These are phyloP conservation scores for Halcyon badia DNA, from an alignment of 2,797 vertebrate genomes.

Conservation along the genomic window DNA sequence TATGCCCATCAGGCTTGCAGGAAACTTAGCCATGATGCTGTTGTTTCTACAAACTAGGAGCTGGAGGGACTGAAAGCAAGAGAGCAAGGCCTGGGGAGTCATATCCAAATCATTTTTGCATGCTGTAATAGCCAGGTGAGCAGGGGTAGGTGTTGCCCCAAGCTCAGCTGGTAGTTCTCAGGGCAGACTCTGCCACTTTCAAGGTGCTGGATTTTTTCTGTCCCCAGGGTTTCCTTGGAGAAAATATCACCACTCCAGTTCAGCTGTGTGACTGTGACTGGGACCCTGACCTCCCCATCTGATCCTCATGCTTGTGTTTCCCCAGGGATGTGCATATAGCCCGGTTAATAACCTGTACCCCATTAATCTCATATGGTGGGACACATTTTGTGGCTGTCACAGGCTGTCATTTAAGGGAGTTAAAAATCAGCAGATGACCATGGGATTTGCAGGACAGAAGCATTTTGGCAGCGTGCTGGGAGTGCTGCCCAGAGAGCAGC, in stretches of 20 bases:
- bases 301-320: not conserved
- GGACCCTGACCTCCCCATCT: not conserved
- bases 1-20: not conserved
- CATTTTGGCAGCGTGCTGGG: not conserved
- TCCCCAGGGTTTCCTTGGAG: not conserved
- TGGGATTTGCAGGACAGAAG: not conserved
- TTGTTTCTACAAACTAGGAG: not conserved
- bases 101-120: accelerated
- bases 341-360: not conserved
- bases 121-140: not conserved
- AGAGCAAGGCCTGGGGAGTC: not conserved
- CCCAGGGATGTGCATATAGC: not conserved
- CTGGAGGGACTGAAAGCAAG: not conserved
- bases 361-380: accelerated
- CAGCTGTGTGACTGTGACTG: not conserved
- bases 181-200: accelerated
- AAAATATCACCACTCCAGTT: not conserved
- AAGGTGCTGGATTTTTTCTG: not conserved
- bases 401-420: not conserved
- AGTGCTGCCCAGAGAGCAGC: not conserved
- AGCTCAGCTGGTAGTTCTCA: not conserved
- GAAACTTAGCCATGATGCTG: not conserved
- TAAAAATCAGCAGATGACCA: not conserved
- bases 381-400: not conserved
- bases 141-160: not conserved